Evolutionary conservation across 2,113 vertebrate genomes (phyloP), one percentile per base, ranked within the genome.

Genomic region (Mohoua ochrocephala): DNA sequence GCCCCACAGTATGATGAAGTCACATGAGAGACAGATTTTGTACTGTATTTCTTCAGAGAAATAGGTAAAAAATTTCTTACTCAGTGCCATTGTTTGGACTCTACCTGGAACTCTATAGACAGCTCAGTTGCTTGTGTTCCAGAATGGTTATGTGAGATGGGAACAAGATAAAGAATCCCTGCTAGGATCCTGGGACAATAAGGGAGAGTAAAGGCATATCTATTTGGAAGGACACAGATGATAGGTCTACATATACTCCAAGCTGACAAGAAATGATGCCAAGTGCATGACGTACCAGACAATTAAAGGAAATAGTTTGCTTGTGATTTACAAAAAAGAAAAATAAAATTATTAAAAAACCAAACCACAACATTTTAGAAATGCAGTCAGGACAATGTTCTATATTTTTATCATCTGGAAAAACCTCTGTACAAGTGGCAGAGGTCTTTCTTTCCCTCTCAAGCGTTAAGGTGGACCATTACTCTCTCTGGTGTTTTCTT

Each of bases 41-140:
- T 73, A 17, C 13, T 61, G 4, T 24, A n/a, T 80, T 85, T 81
- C 27, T 15, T 45, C 64, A 42, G 44, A 44, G 9, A 92, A 24
- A 47, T 6, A 54, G 4, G 7, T 30, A 11, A 65, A 68, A 50
- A 33, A 28, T 15, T 47, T 6, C 37, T 57, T 65, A 35, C 6
- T 64, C 1, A 0, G 7, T 47, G 9, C 7, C 14, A 17, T 13
- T 69, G 7, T 6, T 70, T 74, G n/a, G 10, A 42, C 24, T 82
- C 57, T 21, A 39, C 5, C 4, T 50, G 31, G 14, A 63, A 27
- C n/a, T 57, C 8, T 30, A 39, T 21, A 28, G 18, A 27, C 13
- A 47, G 11, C 23, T 82, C 28, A 39, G 9, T 30, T 0, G 0
- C 5, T 57, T 7, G 5, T 39, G 20, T 65, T 74, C 35, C 23